Evolutionary conservation across 2,888 invertebrate genomes (phyloP).

Genomic region (Aethes cnicana): DNA sequence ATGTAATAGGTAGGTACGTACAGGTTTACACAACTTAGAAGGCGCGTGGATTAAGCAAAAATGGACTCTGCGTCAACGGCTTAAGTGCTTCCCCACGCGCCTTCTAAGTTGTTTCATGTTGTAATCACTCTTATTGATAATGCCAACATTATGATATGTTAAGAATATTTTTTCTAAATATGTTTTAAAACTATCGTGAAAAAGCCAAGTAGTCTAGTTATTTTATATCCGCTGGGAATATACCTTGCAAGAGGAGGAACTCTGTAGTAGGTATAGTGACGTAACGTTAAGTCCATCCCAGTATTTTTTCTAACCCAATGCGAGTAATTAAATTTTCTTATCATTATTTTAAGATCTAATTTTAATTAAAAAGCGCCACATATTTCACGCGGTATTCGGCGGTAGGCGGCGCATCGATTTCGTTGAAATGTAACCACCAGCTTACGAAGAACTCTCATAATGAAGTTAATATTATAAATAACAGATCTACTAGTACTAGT

Average conservation of each 20-base stretch:
- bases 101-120: too few relatives aligned
- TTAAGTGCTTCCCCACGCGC: too few relatives aligned
- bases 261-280: background rate
- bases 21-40: too few relatives aligned
- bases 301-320: conserved; percentile 58
- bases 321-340: conserved; percentile 75
- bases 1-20: conserved; percentile 16
- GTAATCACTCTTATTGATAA: too few relatives aligned
- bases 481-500: conserved; percentile 56
- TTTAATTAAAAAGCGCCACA: conserved; percentile 81
- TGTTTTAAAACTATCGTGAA: too few relatives aligned
- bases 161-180: too few relatives aligned
- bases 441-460: conserved; percentile 48
- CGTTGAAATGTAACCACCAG: conserved; percentile 54
- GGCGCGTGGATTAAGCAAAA: too few relatives aligned
- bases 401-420: conserved; percentile 71
- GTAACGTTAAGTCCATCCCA: conserved; percentile 49
- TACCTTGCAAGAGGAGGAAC: too few relatives aligned
- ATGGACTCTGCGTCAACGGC: too few relatives aligned
- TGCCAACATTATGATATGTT: too few relatives aligned
- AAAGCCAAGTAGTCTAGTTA: too few relatives aligned
- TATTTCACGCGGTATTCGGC: conserved; percentile 78
- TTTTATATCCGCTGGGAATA: too few relatives aligned
- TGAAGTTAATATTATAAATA: conserved; percentile 42
- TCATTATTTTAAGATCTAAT: conserved; percentile 72